A percentile compares a stretch with the other conserved stretches of the same genome.
Conservation (phyloP, 2,113 vertebrate genomes). For the Prunella himalayana region DNA sequence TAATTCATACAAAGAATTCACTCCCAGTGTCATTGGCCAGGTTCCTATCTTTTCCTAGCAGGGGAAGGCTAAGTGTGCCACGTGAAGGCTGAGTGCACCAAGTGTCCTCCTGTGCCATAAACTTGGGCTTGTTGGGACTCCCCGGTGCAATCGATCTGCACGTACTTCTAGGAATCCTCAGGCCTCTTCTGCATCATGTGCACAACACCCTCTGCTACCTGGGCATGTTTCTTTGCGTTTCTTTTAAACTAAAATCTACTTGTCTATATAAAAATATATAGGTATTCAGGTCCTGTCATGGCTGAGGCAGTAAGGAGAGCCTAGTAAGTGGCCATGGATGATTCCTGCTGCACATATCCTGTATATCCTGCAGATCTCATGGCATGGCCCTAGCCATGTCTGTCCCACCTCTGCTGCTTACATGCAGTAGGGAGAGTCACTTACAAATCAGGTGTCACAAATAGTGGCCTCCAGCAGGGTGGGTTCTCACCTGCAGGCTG, state of each 20-base stretch:
- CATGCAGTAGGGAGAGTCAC: rapidly evolving
- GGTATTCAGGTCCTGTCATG: not conserved
- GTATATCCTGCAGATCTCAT: rapidly evolving
- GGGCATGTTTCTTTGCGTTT: not conserved
- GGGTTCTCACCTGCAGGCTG: not conserved
- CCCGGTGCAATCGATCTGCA: rapidly evolving
- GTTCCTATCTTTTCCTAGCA: not conserved
- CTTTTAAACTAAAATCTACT: not conserved
- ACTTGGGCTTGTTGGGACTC: not conserved
- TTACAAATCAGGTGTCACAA: not conserved
- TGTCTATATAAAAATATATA: not conserved
- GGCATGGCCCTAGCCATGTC: rapidly evolving
- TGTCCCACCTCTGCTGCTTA: not conserved
- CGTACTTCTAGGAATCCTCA: not conserved
- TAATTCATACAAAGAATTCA: not conserved
- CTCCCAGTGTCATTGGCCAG: not conserved
- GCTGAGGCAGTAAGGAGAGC: not conserved
- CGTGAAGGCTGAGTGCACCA: not conserved
- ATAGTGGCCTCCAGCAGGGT: not conserved
- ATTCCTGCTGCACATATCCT: not conserved
- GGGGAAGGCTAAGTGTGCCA: not conserved
- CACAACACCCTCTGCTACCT: not conserved
- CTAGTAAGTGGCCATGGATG: not conserved
- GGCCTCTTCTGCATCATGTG: rapidly evolving
- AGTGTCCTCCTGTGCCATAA: not conserved